Percentiles rank a stretch among this genome's conserved stretches.
phyloP scores from a whole-genome alignment of 2,797 vertebrate species.

The Pseudocheirus occidentalis region DNA sequence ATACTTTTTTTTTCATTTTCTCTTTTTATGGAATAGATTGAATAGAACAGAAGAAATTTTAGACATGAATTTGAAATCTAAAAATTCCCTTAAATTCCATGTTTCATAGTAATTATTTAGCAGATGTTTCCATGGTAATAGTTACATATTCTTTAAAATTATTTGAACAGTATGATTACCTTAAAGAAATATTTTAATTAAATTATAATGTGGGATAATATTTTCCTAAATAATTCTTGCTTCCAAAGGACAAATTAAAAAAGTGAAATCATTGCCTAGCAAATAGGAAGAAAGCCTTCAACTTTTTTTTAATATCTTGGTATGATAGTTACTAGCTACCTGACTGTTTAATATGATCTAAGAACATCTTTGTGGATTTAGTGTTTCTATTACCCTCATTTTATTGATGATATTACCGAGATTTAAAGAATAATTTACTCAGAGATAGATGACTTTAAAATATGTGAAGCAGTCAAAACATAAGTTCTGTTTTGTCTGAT shows the following conservation, averaged over 20 bases:
- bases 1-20: background rate
- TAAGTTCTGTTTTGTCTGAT: background rate
- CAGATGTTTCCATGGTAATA: background rate
- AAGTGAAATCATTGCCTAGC: background rate
- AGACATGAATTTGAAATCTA: background rate
- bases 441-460: background rate
- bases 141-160: background rate
- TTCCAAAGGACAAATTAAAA: background rate
- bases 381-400: too few relatives aligned
- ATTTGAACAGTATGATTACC: background rate
- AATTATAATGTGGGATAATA: background rate
- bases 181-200: background rate
- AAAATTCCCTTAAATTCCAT: background rate
- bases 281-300: background rate
- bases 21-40: background rate
- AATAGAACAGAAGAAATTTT: background rate
- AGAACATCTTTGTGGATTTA: background rate
- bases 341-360: background rate
- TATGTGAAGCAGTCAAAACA: background rate
- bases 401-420: too few relatives aligned
- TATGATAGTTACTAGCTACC: background rate
- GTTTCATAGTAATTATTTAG: background rate
- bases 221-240: background rate
- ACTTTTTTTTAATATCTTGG: background rate
- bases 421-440: too few relatives aligned